Evolutionary conservation across 2,797 vertebrate species (phyloP).

Genomic region (Gouania willdenowi): DNA sequence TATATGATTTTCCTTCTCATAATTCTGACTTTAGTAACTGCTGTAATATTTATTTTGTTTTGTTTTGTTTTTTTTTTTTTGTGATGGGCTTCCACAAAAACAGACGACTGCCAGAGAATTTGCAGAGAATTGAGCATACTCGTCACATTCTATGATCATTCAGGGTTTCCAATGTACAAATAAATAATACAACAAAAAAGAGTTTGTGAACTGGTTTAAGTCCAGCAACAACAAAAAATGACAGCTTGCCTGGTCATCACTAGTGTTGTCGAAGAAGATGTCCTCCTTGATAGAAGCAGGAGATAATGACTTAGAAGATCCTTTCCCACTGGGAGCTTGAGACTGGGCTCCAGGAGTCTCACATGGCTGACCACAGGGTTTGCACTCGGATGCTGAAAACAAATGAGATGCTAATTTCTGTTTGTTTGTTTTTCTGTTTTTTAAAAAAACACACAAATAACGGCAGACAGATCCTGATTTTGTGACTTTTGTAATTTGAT

Average conservation of each 20-base stretch:
- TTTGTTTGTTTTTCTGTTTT: too few species aligned
- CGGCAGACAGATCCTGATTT: not conserved
- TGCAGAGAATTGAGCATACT: too few species aligned
- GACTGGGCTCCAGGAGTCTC: constrained; percentile 23
- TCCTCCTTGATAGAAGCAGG: constrained; percentile 72
- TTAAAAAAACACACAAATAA: not conserved
- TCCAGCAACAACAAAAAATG: not conserved
- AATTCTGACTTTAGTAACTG: too few species aligned
- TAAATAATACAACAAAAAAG: too few species aligned
- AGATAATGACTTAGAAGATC: constrained; percentile 66
- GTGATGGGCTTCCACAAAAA: too few species aligned
- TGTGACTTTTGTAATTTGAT: constrained; percentile 43
- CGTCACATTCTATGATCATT: too few species aligned
- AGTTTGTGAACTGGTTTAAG: too few species aligned
- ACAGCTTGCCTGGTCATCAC: constrained; percentile 79
- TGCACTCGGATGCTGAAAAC: constrained; percentile 83
- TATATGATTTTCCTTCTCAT: too few species aligned
- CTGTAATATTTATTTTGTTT: too few species aligned
- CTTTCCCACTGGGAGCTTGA: constrained; percentile 21
- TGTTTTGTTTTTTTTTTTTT: too few species aligned
- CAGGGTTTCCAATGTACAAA: too few species aligned
- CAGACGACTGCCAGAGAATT: too few species aligned
- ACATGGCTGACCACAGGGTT: constrained; percentile 69
- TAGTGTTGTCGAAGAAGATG: constrained; percentile 66
- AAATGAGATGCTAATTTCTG: constrained; percentile 1